phyloP scores from a whole-genome alignment of 1,140 invertebrate genomes.

The Zaprionus nigranus region DNA sequence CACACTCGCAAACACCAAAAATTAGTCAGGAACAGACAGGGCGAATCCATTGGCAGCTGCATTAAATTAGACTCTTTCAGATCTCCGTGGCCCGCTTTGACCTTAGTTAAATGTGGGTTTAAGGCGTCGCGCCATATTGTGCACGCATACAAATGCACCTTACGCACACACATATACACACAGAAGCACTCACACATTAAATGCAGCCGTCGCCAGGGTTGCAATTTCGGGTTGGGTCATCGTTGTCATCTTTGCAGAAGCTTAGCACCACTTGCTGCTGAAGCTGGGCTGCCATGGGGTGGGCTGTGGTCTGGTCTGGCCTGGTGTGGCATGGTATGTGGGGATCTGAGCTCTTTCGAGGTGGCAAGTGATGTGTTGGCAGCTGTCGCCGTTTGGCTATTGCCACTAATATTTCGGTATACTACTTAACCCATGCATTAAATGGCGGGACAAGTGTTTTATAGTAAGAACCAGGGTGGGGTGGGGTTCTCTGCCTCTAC shows the following conservation, averaged over 20 bases:
- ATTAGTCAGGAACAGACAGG: not conserved
- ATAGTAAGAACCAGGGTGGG: constrained; percentile 31
- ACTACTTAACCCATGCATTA: constrained; percentile 78
- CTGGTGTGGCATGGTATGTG: not conserved
- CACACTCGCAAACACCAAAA: not conserved
- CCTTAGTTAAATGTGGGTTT: constrained; percentile 51
- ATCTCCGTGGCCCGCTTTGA: constrained; percentile 38
- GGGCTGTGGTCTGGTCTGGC: not conserved
- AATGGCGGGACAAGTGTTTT: constrained; percentile 80
- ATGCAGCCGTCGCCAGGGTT: constrained; percentile 70
- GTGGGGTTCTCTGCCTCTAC: constrained; percentile 21
- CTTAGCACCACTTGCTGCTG: constrained; percentile 45
- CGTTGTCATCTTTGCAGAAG: constrained; percentile 36
- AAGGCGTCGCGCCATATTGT: constrained; percentile 55
- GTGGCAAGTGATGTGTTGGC: constrained; percentile 40
- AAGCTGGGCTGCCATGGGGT: not conserved
- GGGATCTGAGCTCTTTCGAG: constrained; percentile 8
- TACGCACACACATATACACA: constrained; percentile 45
- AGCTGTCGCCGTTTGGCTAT: constrained; percentile 65
- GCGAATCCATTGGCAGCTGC: constrained; percentile 33
- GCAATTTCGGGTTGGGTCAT: constrained; percentile 56
- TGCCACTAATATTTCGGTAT: constrained; percentile 75
- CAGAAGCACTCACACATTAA: constrained; percentile 53
- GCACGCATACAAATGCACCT: constrained; percentile 51
- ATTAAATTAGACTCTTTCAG: constrained; percentile 20